Base-by-base conservation (phyloP, 2,113 vertebrate genomes). In the Poecilia latipinna region DNA sequence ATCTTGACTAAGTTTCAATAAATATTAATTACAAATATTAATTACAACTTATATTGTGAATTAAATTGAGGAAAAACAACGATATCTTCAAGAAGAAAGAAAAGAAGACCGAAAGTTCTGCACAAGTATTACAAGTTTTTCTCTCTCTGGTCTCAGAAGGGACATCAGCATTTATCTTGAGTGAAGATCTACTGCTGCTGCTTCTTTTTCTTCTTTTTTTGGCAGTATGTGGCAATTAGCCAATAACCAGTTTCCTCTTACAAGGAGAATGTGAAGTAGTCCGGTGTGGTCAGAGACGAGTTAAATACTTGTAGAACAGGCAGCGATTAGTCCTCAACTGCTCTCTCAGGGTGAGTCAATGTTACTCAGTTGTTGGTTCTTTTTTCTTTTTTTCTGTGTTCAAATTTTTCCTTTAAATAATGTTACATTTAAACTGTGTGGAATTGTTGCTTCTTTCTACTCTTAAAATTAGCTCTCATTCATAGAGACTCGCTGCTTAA, bases 191-290 rank as follows among this genome's bases (percentile, higher is more conserved):
- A 29, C 13, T 22, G 26, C 12, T 7, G 42, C 44, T 17, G 26
- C 26, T 35, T 57, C 51, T n/a, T 57, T 24, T 57, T 57, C 51
- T 57, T 35, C 10, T 8, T 57, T 57, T 8, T 57, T 57, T 24
- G n/a, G 51, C 22, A 57, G 24, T 8, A 3, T 61, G 57, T 68
- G 11, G 19, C 33, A 12, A 74, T 87, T 61, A 69, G 35, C 61
- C 35, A 68, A 1, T 24, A 35, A 4, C 17, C 42, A 67, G 74
- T 77, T 89, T 89, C 89, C 87, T 89, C 74, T 89, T 82, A 39
- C 75, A 61, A 35, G 63, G 26, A 17, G 31, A 42, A 32, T 39
- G 63, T 78, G 57, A 68, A 28, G 11, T 69, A 7, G 32, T 0
- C 28, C 68, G 26, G 22, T 61, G 57, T 42, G 11, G 12, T 2